Evolutionary conservation across 2,797 vertebrate genomes (phyloP), one percentile per base, ranked within the genome.

Genomic region (Aeoliscus strigatus): DNA sequence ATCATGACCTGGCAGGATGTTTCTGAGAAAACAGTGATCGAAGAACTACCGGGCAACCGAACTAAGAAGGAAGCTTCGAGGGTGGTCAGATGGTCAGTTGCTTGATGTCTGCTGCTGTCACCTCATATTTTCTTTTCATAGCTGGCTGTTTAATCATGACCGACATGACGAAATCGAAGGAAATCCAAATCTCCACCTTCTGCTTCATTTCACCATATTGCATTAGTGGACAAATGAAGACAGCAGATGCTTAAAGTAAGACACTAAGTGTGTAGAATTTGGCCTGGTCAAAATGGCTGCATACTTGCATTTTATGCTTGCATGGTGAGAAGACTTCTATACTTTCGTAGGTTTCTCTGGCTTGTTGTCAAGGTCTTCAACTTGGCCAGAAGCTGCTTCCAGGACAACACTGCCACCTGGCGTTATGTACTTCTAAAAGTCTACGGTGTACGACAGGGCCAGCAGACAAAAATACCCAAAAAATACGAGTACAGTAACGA

Each of bases 341-440:
- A 58, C 73, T 72, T 64, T 44, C 55, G 25, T 25, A 35, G 44
- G 38, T 60, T 62, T 66, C 15, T 65, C 41, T 55, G 53, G 59
- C 35, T 51, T 51, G 35, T 51, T 68, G 43, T 72, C 47, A 64
- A 51, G 51, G 59, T 1, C 54, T 31, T 37, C 5, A 12, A 27
- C 26, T 45, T 33, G 11, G 34, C 42, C 34, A 3, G 12, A 37
- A 9, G 16, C 14, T 34, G 11, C n/a, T 28, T 45, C 5, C 7
- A 49, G 41, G 64, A 12, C 49, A 58, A 69, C 58, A 54, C 63
- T 55, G 79, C 82, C 78, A 68, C 6, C 84, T 80, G 66, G 68
- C 15, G 82, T 31, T 17, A 2, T 0, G 9, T 10, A 1, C 12
- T 5, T 6, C 6, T 5, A 17, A 24, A 42, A 5, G 9, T 8